These are phyloP conservation scores for Tenebrio molitor DNA, from an alignment of 1,140 invertebrate genomes.

Conservation along the genomic window DNA sequence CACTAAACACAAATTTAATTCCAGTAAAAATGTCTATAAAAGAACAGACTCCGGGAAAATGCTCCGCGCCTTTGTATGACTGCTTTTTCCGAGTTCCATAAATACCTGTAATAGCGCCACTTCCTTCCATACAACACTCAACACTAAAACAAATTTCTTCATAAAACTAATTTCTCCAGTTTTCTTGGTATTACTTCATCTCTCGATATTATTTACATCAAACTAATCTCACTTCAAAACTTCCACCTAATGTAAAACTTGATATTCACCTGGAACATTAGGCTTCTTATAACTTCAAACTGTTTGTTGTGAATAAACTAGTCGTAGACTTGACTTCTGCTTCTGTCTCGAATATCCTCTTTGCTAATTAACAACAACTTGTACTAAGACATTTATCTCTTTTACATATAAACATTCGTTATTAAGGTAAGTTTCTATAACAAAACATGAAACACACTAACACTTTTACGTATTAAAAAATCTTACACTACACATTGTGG, in stretches of 20 bases:
- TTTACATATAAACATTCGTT: slow-evolving; percentile 21
- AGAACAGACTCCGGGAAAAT: slow-evolving; percentile 34
- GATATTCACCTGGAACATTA: slow-evolving; percentile 41
- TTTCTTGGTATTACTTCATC: neutral
- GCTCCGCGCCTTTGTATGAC: slow-evolving; percentile 24
- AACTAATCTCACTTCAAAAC: slow-evolving; percentile 29
- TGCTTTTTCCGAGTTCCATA: slow-evolving; percentile 33
- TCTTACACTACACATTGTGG: too few species aligned
- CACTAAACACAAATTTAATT: slow-evolving; percentile 50
- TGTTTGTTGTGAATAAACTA: slow-evolving; percentile 26
- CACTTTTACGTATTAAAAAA: too few species aligned
- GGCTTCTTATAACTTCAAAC: slow-evolving; percentile 20
- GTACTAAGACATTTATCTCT: slow-evolving; percentile 23
- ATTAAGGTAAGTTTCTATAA: slow-evolving; percentile 16
- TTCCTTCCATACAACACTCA: neutral
- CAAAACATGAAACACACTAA: slow-evolving; percentile 12
- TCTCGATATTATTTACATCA: slow-evolving; percentile 36
- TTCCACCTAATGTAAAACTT: slow-evolving; percentile 34
- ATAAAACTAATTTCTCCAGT: neutral
- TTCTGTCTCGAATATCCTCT: slow-evolving; percentile 19
- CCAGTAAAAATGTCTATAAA: slow-evolving; percentile 42
- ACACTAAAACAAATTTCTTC: slow-evolving; percentile 32
- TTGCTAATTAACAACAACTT: slow-evolving; percentile 30
- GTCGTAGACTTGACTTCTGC: slow-evolving; percentile 14
- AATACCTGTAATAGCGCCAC: slow-evolving; percentile 31